Evolutionary conservation across 1,140 invertebrate species (phyloP), one percentile per base, ranked within the genome.

Genomic region (Sarcophaga bullata): DNA sequence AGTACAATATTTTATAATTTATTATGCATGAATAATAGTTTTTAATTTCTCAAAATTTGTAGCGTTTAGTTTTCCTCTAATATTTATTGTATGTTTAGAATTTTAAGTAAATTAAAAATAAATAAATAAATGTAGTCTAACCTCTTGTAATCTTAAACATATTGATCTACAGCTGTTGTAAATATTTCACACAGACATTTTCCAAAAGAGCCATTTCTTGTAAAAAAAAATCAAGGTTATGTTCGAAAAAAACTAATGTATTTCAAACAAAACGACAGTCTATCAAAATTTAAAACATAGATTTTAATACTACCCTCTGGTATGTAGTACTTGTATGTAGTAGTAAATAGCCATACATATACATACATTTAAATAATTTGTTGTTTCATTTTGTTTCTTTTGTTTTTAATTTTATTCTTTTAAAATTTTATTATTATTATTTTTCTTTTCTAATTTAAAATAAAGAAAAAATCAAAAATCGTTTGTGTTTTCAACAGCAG

Each of bases 51-150:
- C 19, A 19, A 7, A 58, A 58, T 13, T 58, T 58, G 54, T 58
- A 25, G 17, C 19, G 62, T 15, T 68, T 8, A 68, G 19, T 68
- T 68, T 68, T 68, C 19, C 17, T 68, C 54, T 58, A 58, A 68
- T 19, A 68, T n/a, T 58, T 19, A 68, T n/a, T 58, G n/a, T 58
- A 58, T n/a, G 15, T 58, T n/a, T 58, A 58, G n/a, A 15, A 13
- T n/a, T 58, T 58, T 68, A 68, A 68, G 62, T 25, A 19, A 68
- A 68, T 68, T 37, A 68, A 15, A 68, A 68, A 17, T 58, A 58
- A 58, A 58, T 58, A 58, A 58, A 58, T 58, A 58, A n/a, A 58
- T 13, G n/a, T 58, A 58, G 13, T n/a, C 15, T 6, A n/a, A 58
- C 15, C 4, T 37, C 1, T 37, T 37, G 1, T 15, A 62, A 62